Evolutionary conservation across 2,888 invertebrate species (phyloP), one percentile per base, ranked within the genome.

Genomic region (Alloplasta piceator): DNA sequence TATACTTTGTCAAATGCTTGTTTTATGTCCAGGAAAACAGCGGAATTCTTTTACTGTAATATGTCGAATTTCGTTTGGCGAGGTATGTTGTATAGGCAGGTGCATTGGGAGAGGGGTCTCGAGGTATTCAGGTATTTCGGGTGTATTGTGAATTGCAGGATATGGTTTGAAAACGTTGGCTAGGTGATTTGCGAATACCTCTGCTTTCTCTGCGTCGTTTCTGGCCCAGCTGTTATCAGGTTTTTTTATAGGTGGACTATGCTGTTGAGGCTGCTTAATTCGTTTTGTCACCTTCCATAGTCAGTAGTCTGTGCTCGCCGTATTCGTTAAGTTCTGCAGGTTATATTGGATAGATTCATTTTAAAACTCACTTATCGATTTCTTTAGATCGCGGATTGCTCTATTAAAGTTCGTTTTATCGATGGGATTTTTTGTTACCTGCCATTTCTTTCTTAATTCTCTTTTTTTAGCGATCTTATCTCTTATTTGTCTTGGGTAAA

Each of bases 371-470:
- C 63, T 66, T 50, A 56, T 61, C 26, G 78, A 55, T 48, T 60
- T 74, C 78, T 83, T 80, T 38, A 79, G 72, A 66, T 83, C 75
- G 39, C 78, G 76, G 36, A 26, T 77, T 10, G 82, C 46, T 67
- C 76, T 78, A 39, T 83, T 82, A 16, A 71, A 77, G 39, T 46
- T 67, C 9, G 52, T 83, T 82, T 86, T 84, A 26, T 85, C 80
- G 7, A 55, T 50, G 38, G 82, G 82, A 48, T 76, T 61, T 60
- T 80, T 78, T 16, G 66, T 82, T 41, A 41, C 12, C 41, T 84
- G 81, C 84, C 82, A 85, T 70, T 38, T 70, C 75, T 63, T 80
- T 61, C 82, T 78, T 43, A 83, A 66, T 55, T 52, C 82, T 66
- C 81, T 79, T 80, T 84, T 83, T 73, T 66, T 56, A 36, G 16